Conservation (phyloP, 2,888 invertebrate species). For the Lordiphosa fenestrarum region DNA sequence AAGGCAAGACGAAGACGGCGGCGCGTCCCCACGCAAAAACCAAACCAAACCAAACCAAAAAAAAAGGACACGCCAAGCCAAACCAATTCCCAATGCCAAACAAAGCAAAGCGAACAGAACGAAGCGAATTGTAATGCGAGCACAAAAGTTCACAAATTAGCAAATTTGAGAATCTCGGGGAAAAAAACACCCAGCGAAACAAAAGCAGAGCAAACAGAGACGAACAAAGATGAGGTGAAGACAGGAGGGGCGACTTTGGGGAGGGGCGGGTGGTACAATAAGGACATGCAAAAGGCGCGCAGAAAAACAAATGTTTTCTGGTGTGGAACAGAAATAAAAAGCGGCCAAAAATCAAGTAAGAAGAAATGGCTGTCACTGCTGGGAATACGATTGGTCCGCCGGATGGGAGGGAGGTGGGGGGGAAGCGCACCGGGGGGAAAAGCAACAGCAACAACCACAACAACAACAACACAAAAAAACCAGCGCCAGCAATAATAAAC, state of each 20-base stretch:
- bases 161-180: constrained; percentile 71
- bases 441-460: constrained; percentile 16
- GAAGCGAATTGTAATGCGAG: constrained; percentile 65
- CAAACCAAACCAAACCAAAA: too few relatives aligned
- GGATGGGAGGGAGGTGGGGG: neutral
- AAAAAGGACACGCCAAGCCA: constrained; percentile 8
- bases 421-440: constrained; percentile 28
- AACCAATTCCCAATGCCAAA: constrained; percentile 9
- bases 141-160: constrained; percentile 75
- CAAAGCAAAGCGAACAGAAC: constrained; percentile 15
- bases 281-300: constrained; percentile 41
- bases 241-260: neutral
- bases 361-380: constrained; percentile 34
- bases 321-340: constrained; percentile 50
- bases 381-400: constrained; percentile 5
- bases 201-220: constrained; percentile 28
- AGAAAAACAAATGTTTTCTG: constrained; percentile 58
- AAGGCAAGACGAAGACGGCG: constrained; percentile 4
- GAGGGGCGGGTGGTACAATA: constrained; percentile 14
- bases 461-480: constrained; percentile 21
- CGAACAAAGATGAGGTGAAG: constrained; percentile 15
- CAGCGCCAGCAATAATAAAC: constrained; percentile 64
- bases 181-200: constrained; percentile 18
- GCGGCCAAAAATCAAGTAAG: neutral
- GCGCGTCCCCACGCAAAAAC: constrained; percentile 9